A percentile compares a stretch with the other conserved stretches of the same genome.
Evolutionary conservation across 2,797 vertebrate species (phyloP).

Genomic region (Spinibarbus caldwelli): DNA sequence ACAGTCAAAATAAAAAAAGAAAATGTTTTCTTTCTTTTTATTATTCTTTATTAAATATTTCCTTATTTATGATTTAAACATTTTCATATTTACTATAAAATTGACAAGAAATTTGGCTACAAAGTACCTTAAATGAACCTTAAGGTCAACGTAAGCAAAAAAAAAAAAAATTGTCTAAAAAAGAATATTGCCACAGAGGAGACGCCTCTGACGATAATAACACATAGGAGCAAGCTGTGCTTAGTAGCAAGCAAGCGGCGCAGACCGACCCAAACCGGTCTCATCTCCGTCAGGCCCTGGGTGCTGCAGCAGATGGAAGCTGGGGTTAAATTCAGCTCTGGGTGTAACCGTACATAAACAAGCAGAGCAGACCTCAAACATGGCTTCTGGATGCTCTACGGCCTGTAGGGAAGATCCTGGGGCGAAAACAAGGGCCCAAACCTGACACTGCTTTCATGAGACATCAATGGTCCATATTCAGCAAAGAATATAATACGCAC

Average conservation of each 20-base stretch:
- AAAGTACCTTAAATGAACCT: conserved; percentile 49
- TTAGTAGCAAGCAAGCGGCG: conserved; percentile 51
- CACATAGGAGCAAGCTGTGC: conserved; percentile 55
- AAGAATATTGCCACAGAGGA: conserved; percentile 59
- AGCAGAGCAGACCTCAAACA: conserved; percentile 61
- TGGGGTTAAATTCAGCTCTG: conserved; percentile 66
- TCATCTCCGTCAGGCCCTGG: conserved; percentile 53
- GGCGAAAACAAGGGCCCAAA: neutral
- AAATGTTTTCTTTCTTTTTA: neutral
- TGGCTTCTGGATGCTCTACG: conserved; percentile 55
- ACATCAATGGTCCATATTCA: neutral
- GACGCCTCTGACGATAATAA: conserved; percentile 65
- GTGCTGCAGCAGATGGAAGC: conserved; percentile 61
- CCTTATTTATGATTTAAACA: neutral
- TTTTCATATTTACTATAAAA: neutral
- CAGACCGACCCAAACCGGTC: conserved; percentile 63
- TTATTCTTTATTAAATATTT: neutral
- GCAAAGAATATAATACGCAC: neutral
- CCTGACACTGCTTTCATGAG: neutral
- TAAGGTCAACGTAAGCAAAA: conserved; percentile 43
- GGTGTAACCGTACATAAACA: conserved; percentile 66
- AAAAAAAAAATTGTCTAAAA: conserved; percentile 49
- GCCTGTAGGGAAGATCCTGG: conserved; percentile 46
- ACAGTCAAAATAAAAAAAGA: neutral
- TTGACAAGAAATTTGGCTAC: neutral